Evolutionary conservation across 1,140 invertebrate species (phyloP), one percentile per base, ranked within the genome.

Genomic region (Yoshiicerus persimilis): DNA sequence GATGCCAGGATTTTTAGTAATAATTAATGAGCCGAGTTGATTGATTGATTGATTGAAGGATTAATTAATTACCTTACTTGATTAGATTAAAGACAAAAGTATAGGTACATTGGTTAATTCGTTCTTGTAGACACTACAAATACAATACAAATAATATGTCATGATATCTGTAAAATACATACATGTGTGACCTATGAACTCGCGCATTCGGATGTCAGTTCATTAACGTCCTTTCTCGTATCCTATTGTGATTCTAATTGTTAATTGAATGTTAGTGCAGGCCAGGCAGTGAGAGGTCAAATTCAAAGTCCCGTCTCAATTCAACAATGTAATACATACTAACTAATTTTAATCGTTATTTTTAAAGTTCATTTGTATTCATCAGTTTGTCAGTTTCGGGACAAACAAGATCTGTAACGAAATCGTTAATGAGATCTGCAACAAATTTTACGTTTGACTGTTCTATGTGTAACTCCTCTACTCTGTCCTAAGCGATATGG

Each of bases 1-100:
- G 89, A 89, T 89, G 89, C 89, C 89, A 89, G 89, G 89, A 86
- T 86, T 84, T 88, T 64, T 84, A 70, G 87, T 77, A 87, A 39
- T 88, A 87, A 39, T 87, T 70, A 87, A 77, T 56, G 38, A 77
- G 70, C 36, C 70, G 70, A 77, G 32, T 13, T 32, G 32, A 84
- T 84, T 84, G 41, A 84, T 41, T 41, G 25, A 41, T 84, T 84
- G 64, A 84, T 84, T 84, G 41, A 84, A 27, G 27, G 27, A 84
- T 84, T 84, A 84, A 84, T 39, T 23, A 41, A 80, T 80, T 27
- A 80, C 41, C 41, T 47, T 47, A 47, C 41, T 47, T 47, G 41
- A 47, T 47, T 47, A 47, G 41, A 47, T 9, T 64, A 66, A 30
- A 25, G 23, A 66, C 64, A 66, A 27, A 23, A n/a, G 30, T 27